Evolutionary conservation across 2,113 vertebrate species (phyloP).

Genomic region (Centropristis striata): DNA sequence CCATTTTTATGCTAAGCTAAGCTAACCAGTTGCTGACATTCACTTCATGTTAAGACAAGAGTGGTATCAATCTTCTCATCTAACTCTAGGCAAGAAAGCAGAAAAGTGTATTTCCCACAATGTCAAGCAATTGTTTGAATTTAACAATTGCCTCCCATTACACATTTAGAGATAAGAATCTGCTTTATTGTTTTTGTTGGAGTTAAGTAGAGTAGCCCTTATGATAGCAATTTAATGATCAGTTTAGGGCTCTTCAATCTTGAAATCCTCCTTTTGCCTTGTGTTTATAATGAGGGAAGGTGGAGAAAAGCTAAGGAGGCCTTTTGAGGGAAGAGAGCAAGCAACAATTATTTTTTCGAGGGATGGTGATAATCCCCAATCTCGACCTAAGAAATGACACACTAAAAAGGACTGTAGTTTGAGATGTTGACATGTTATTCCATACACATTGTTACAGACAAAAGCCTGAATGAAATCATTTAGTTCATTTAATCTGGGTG

Average conservation of each 20-base stretch:
- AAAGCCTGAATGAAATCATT: conserved; percentile 55
- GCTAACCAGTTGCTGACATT: not conserved
- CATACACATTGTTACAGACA: conserved; percentile 30
- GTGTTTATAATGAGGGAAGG: conserved; percentile 38
- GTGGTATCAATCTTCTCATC: conserved; percentile 3
- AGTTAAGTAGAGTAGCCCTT: conserved; percentile 15
- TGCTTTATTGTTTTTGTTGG: conserved; percentile 21
- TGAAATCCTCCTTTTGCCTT: conserved; percentile 26
- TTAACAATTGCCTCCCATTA: conserved; percentile 4
- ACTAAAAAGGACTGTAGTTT: not conserved
- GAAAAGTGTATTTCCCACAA: conserved; percentile 3
- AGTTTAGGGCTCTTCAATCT: conserved; percentile 21
- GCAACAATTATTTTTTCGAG: not conserved
- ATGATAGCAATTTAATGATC: conserved; percentile 22
- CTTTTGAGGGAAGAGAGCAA: conserved; percentile 21
- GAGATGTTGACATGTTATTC: conserved; percentile 15
- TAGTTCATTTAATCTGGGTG: conserved; percentile 41
- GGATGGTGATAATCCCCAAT: conserved; percentile 1
- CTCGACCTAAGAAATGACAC: conserved; percentile 24
- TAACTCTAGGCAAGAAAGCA: conserved; percentile 7
- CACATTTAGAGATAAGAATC: conserved; percentile 29
- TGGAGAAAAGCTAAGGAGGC: conserved; percentile 22
- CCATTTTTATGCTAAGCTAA: conserved; percentile 6
- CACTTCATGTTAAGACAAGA: not conserved
- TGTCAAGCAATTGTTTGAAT: conserved; percentile 1